These are phyloP conservation scores for Copsychus sechellarum DNA, from an alignment of 2,113 vertebrate genomes.

Conservation along the genomic window DNA sequence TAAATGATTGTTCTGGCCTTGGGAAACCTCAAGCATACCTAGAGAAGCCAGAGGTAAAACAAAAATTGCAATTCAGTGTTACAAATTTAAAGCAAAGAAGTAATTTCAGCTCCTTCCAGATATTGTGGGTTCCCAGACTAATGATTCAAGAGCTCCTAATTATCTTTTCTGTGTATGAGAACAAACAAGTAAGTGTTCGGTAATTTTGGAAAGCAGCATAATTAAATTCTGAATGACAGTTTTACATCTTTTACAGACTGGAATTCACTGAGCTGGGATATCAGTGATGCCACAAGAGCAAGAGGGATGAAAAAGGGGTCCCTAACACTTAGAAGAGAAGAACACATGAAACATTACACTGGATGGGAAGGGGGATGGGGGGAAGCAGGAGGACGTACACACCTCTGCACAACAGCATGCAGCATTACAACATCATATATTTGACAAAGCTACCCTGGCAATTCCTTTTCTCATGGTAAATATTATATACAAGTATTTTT, in stretches of 20 bases:
- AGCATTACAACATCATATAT: not conserved
- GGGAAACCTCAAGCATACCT: not conserved
- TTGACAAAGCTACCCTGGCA: not conserved
- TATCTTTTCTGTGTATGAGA: conserved; percentile 18
- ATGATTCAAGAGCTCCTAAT: conserved; percentile 45
- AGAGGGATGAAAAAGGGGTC: not conserved
- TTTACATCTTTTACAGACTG: not conserved
- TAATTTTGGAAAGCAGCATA: conserved; percentile 29
- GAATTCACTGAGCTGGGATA: not conserved
- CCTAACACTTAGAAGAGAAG: not conserved
- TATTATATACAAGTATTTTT: not conserved
- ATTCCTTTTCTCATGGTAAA: not conserved
- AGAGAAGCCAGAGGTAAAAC: not conserved
- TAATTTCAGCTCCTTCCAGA: conserved; percentile 11
- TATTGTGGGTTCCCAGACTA: not conserved
- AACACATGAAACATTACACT: not conserved
- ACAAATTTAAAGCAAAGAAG: conserved; percentile 11
- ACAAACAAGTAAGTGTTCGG: conserved; percentile 38
- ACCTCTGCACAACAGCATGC: not conserved
- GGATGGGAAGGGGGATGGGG: accelerated
- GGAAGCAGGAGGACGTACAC: not conserved
- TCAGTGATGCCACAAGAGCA: not conserved
- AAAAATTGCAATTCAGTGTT: not conserved
- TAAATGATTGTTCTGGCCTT: not conserved
- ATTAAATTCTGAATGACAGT: conserved; percentile 34